These are phyloP conservation scores for Siniperca undulata DNA, from an alignment of 2,797 vertebrate species.

Conservation along the genomic window DNA sequence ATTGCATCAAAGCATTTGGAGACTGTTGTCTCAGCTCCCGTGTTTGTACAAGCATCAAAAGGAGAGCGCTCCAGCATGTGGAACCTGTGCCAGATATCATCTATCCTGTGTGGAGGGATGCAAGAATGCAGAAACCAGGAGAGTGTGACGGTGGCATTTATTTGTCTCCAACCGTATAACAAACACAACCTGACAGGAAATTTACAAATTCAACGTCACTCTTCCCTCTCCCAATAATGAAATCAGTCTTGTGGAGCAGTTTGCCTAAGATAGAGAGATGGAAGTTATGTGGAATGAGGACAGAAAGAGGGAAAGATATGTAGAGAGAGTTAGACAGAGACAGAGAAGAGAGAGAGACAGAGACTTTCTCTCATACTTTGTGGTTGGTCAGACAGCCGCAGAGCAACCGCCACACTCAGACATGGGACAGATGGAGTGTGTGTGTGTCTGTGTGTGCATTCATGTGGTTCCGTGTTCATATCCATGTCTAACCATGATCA, in stretches of 20 bases:
- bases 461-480: conserved; percentile 28
- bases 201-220: conserved; percentile 44
- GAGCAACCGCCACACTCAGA: conserved; percentile 14
- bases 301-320: background rate
- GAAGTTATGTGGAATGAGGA: conserved; percentile 14
- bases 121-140: conserved; percentile 55
- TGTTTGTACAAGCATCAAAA: conserved; percentile 80
- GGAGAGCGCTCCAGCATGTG: conserved; percentile 54
- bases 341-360: background rate
- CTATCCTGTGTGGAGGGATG: conserved; percentile 58
- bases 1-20: conserved; percentile 82
- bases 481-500: conserved; percentile 10
- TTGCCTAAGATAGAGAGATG: conserved; percentile 31
- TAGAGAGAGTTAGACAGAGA: background rate
- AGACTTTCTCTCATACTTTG: background rate
- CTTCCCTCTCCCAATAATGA: conserved; percentile 29
- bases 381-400: conserved; percentile 15
- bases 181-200: conserved; percentile 60
- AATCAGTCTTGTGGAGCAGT: conserved; percentile 23
- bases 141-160: conserved; percentile 68
- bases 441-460: conserved; percentile 1
- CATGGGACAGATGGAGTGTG: conserved; percentile 12
- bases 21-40: conserved; percentile 67
- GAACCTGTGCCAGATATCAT: conserved; percentile 73
- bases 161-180: conserved; percentile 55